Percentiles rank a stretch among this genome's conserved stretches.
Evolutionary conservation across 2,888 invertebrate genomes (phyloP).

Genomic region (Aspidiotus rigidus): DNA sequence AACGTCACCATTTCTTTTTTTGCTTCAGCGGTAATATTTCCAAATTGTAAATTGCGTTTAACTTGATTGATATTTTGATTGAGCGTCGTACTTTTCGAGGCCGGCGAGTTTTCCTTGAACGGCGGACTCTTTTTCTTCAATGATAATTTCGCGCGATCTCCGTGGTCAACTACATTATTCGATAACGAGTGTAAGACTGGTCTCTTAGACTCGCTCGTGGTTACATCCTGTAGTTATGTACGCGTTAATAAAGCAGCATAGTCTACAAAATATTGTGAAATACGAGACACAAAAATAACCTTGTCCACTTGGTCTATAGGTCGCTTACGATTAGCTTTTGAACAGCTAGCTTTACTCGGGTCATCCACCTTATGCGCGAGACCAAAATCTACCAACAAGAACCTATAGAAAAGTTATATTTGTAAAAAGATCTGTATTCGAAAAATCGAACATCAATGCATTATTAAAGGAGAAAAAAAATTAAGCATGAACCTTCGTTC

Average conservation of each 20-base stretch:
- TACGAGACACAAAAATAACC: not conserved
- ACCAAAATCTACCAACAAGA: constrained; percentile 80
- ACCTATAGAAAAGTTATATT: constrained; percentile 45
- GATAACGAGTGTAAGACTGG: constrained; percentile 35
- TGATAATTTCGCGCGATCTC: constrained; percentile 8
- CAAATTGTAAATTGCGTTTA: constrained; percentile 31
- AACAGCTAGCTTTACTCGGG: constrained; percentile 14
- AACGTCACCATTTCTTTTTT: constrained; percentile 17
- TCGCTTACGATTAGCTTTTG: constrained; percentile 12
- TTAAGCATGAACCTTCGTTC: constrained; percentile 48
- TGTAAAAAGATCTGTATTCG: too few relatives aligned
- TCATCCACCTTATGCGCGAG: constrained; percentile 59
- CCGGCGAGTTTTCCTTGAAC: constrained; percentile 36
- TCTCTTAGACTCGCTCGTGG: constrained; percentile 33
- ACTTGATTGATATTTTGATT: constrained; percentile 23
- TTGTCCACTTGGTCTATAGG: constrained; percentile 21
- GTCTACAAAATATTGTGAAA: not conserved
- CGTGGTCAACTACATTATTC: constrained; percentile 29
- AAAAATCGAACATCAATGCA: too few relatives aligned
- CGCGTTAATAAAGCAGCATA: not conserved
- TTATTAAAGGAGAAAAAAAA: not conserved
- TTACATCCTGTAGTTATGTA: constrained; percentile 12
- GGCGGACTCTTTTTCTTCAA: constrained; percentile 24
- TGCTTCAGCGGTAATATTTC: constrained; percentile 52
- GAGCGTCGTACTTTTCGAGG: constrained; percentile 13